phyloP scores from a whole-genome alignment of 2,113 vertebrate species.

The Stegastes partitus region DNA sequence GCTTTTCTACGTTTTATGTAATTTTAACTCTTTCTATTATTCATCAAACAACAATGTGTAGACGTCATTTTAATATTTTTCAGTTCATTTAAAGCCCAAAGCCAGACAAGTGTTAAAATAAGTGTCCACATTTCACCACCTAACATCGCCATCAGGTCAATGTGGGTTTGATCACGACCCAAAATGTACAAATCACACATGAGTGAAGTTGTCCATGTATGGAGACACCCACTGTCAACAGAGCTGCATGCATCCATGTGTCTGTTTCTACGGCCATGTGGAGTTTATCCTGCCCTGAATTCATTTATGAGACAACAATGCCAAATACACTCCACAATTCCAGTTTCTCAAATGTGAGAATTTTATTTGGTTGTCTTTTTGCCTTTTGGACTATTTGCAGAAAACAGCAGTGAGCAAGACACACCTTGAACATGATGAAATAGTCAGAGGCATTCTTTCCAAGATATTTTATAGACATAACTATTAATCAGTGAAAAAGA shows the following conservation, averaged over 20 bases:
- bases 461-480: background rate
- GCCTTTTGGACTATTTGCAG: background rate
- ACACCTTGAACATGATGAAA: background rate
- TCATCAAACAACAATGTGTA: background rate
- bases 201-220: background rate
- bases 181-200: background rate
- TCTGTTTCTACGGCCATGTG: background rate
- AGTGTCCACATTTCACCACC: background rate
- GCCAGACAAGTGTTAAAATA: background rate
- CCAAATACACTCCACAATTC: background rate
- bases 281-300: background rate
- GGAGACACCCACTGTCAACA: background rate
- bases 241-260: background rate
- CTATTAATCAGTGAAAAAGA: background rate
- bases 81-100: background rate
- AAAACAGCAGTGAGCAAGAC: background rate
- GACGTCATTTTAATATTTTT: background rate
- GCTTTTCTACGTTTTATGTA: background rate
- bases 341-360: background rate
- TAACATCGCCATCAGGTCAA: background rate
- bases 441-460: background rate
- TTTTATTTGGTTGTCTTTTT: background rate
- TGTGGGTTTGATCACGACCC: constrained; percentile 2
- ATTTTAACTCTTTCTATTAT: background rate
- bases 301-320: background rate